These are phyloP conservation scores for Thunnus thynnus DNA, from an alignment of 2,113 vertebrate genomes.

Conservation along the genomic window DNA sequence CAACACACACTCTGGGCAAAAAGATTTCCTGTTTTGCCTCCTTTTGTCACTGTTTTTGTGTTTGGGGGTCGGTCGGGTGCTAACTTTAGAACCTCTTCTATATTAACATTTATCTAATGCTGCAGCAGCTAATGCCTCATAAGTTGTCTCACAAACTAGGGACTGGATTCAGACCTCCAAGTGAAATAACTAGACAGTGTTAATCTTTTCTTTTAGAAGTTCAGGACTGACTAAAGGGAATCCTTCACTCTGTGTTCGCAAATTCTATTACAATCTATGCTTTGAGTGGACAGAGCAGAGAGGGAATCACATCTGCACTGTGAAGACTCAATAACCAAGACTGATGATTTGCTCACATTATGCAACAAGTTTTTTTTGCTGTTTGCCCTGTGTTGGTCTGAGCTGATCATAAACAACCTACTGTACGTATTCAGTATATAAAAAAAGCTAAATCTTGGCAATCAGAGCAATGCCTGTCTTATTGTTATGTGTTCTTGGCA, in stretches of 20 bases:
- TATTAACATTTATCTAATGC: conserved; percentile 35
- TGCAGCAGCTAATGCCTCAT: conserved; percentile 6
- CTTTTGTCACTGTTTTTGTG: conserved; percentile 92
- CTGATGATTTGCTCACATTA: conserved; percentile 32
- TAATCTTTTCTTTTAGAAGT: neutral
- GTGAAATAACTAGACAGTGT: neutral
- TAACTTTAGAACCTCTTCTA: conserved; percentile 89
- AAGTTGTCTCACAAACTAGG: conserved; percentile 5
- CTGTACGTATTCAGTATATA: neutral
- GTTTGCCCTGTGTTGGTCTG: neutral
- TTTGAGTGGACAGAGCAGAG: neutral
- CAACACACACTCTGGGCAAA: conserved; percentile 91
- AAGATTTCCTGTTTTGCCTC: conserved; percentile 98
- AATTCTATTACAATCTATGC: neutral
- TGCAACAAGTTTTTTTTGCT: neutral
- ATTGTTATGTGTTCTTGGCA: too few relatives aligned
- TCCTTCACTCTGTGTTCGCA: neutral
- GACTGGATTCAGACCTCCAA: neutral
- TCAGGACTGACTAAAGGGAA: neutral
- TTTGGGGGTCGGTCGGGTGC: conserved; percentile 82
- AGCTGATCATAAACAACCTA: neutral
- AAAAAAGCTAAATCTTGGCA: neutral
- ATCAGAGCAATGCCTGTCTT: too few relatives aligned
- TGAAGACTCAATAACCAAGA: conserved; percentile 9
- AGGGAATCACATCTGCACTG: conserved; percentile 3